Evolutionary conservation across 35 echinoderm and acorn worm species (phyloP).

Genomic region (Apostichopus californicus): DNA sequence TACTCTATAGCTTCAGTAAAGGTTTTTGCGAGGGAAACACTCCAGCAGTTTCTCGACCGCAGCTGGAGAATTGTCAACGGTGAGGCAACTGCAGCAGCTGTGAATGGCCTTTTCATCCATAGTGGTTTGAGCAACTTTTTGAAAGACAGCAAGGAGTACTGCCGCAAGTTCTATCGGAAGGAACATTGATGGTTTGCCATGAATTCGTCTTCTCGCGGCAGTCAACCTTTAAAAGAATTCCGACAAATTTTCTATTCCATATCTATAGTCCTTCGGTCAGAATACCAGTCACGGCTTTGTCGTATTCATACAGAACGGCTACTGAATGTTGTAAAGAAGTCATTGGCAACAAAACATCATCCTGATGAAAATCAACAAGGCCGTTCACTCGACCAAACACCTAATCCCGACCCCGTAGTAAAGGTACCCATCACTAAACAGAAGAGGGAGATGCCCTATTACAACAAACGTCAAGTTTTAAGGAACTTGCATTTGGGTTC

Average conservation of each 20-base stretch:
- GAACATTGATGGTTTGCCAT: background rate
- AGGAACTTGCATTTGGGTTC: background rate
- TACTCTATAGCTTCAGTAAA: slow-evolving; percentile 16
- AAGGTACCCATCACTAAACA: background rate
- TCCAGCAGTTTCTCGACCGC: background rate
- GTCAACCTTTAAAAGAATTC: background rate
- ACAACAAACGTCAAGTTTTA: background rate
- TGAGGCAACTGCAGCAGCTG: background rate
- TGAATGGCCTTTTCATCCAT: background rate
- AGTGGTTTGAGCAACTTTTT: background rate
- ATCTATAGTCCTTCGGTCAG: background rate
- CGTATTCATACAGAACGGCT: too few species aligned
- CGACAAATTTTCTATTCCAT: background rate
- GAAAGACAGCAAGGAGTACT: background rate
- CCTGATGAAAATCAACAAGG: too few species aligned
- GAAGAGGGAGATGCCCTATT: slow-evolving; percentile 13
- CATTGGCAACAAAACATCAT: too few species aligned
- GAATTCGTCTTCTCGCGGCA: slow-evolving; percentile 4
- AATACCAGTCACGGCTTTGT: too few species aligned
- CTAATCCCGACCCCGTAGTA: too few species aligned
- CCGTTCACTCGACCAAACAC: too few species aligned
- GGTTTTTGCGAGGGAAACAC: slow-evolving; percentile 14
- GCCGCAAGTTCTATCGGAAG: too few species aligned
- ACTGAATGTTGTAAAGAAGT: too few species aligned
- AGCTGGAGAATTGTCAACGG: background rate